phyloP scores from a whole-genome alignment of 2,113 vertebrate genomes.

The Psittacara wagleri region DNA sequence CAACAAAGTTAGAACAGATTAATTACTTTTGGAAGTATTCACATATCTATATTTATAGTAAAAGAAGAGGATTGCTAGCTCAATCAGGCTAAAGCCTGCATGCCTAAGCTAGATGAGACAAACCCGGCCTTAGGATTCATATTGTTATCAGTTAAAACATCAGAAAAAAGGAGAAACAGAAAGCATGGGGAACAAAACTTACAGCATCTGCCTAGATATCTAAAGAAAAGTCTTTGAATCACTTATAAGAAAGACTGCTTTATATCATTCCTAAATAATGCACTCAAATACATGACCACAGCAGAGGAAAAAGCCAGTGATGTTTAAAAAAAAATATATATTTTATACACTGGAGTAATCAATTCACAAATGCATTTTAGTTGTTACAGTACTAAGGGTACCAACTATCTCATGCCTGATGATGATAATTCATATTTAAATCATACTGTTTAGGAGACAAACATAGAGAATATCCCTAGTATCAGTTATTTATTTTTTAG shows the following conservation, averaged over 20 bases:
- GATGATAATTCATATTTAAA: background rate
- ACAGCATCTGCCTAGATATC: background rate
- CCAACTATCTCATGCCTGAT: background rate
- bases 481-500: background rate
- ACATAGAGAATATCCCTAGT: background rate
- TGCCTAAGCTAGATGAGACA: background rate
- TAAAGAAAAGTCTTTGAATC: background rate
- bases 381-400: background rate
- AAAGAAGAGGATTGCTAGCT: background rate
- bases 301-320: background rate
- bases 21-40: background rate
- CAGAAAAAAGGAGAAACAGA: background rate
- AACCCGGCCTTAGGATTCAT: background rate
- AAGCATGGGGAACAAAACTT: background rate
- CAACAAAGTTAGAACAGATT: background rate
- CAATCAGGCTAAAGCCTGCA: background rate
- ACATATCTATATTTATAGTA: background rate
- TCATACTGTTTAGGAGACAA: background rate
- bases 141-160: background rate
- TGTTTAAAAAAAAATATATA: background rate
- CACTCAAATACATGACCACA: background rate
- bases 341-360: background rate
- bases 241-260: background rate
- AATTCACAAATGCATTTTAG: background rate
- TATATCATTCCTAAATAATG: background rate